Base-by-base conservation (phyloP, 2,888 invertebrate genomes). In the Lithosia quadra region DNA sequence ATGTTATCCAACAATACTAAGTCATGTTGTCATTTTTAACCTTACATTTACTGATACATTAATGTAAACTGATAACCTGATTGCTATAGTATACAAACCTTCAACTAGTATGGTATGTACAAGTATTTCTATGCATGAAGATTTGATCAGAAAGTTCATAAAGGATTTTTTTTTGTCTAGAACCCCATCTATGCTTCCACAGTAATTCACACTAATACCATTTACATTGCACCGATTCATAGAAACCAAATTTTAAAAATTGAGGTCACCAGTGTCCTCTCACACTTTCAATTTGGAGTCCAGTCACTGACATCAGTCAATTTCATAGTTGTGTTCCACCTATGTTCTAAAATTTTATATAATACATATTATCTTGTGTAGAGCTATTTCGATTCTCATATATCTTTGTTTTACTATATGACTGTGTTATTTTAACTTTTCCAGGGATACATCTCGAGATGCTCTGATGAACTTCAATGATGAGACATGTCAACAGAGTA, bases 381-480 rank as follows among this genome's bases (percentile, higher is more conserved):
- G n/a, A n/a, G 7, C 18, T 43, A 7, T 0, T 43, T 4, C 18
- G 0, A 1, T 43, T 43, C 15, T 43, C 5, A 28, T 28, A 7
- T 18, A 18, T 15, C 43, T 1, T 18, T 43, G 7, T 43, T 43
- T 43, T 39, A 3, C 0, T 18, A 5, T 43, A 1, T 18, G 8
- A 7, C 1, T 49, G 13, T 56, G 4, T 22, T 24, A 13, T 22
- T 13, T 33, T 15, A 18, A 18, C 18, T 66, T 24, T 88, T 88
- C 57, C 81, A 93, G 93, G 61, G 84, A 88, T 65, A 65, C 79
- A 56, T 75, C 87, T 67, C 88, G 90, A 81, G 89, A 89, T 70
- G 83, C 74, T 65, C 73, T 91, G 63, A 89, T 91, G 72, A 83
- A 80, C 71, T 93, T 90, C 71, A 86, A 87, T 78, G 88, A 89